These are phyloP conservation scores for Hybos culiciformis DNA, from an alignment of 2,888 invertebrate genomes.

Conservation along the genomic window DNA sequence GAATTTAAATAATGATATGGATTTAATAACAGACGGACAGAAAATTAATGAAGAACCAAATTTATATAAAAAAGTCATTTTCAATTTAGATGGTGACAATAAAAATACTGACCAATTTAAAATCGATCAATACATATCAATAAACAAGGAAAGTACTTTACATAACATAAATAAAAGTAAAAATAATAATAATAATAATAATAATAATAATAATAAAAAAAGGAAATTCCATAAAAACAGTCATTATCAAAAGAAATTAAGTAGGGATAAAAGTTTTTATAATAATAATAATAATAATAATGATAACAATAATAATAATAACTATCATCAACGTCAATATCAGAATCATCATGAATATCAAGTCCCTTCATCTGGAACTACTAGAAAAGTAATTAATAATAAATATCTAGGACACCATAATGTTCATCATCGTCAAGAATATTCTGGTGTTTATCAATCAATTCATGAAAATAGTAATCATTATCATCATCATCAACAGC, in stretches of 20 bases:
- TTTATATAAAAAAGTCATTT: too few relatives aligned
- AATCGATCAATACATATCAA: neutral
- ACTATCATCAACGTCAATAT: neutral
- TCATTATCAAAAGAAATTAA: neutral
- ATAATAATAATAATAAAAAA: neutral
- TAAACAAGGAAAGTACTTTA: neutral
- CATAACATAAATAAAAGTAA: neutral
- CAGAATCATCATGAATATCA: constrained; percentile 7
- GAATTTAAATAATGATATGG: too few relatives aligned
- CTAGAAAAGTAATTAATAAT: constrained; percentile 32
- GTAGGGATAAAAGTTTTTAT: neutral
- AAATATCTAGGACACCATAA: constrained; percentile 8
- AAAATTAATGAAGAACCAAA: too few relatives aligned
- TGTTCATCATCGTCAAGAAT: constrained; percentile 2
- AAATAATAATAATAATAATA: neutral
- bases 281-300: neutral
- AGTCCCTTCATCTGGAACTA: constrained; percentile 21
- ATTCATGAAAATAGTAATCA: neutral
- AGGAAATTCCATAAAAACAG: neutral
- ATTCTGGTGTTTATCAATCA: neutral
- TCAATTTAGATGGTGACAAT: too few relatives aligned
- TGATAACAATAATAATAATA: neutral
- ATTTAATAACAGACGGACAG: too few relatives aligned
- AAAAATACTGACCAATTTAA: too few relatives aligned
- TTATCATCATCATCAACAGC: neutral